Evolutionary conservation across 92 coral and sea anemone genomes (phyloP).

Genomic region (Galaxea fascicularis): DNA sequence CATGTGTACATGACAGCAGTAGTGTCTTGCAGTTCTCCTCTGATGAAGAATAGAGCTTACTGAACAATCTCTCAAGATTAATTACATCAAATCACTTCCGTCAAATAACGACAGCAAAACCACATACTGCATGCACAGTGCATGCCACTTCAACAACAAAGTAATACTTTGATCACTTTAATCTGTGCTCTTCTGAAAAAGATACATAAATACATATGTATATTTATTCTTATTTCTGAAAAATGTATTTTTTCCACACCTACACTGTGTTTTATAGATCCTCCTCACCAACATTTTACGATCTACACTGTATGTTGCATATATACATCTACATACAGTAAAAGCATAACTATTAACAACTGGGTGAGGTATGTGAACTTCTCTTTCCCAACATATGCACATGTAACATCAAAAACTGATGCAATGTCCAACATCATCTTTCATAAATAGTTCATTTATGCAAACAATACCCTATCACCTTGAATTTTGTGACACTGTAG

Average conservation of each 20-base stretch:
- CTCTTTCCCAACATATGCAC: conserved; percentile 1
- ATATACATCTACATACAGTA: neutral
- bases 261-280: neutral
- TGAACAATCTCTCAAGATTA: conserved; percentile 5
- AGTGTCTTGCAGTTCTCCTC: conserved; percentile 2
- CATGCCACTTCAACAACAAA: neutral
- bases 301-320: conserved; percentile 3
- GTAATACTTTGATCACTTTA: conserved; percentile 2
- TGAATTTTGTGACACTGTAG: neutral
- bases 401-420: conserved; percentile 5
- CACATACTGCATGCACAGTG: conserved; percentile 9
- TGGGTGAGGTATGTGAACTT: conserved; percentile 4
- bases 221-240: neutral
- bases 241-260: conserved; percentile 1
- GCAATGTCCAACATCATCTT: neutral
- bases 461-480: neutral
- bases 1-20: neutral
- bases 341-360: neutral
- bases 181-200: neutral
- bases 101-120: neutral
- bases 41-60: conserved; percentile 1
- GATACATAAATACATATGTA: neutral
- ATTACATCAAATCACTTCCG: conserved; percentile 3
- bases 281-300: neutral
- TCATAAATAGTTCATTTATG: conserved; percentile 4